Percentiles rank a stretch among this genome's conserved stretches.
Conservation (phyloP, 1,140 invertebrate species). For the Heterodera carotae region DNA sequence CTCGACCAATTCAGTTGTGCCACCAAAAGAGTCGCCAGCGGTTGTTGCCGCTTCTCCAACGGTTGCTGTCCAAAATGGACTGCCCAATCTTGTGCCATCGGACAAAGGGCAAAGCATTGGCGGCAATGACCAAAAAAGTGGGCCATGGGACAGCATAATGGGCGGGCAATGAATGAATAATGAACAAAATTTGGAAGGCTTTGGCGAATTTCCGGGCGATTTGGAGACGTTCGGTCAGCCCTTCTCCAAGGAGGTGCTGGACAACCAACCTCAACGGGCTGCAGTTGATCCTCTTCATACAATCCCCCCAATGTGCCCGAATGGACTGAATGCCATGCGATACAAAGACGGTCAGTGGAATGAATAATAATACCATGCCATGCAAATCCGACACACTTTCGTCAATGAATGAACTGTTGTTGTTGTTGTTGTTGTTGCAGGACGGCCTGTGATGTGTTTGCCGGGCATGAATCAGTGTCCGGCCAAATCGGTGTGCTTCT, state of each 20-base stretch:
- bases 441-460: constrained; percentile 62
- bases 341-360: constrained; percentile 41
- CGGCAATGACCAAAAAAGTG: constrained; percentile 18
- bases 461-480: constrained; percentile 64
- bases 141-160: neutral
- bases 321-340: constrained; percentile 54
- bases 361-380: no score
- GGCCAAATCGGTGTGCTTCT: constrained; percentile 62
- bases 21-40: neutral
- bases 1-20: neutral
- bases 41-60: neutral
- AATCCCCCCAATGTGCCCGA: constrained; percentile 44
- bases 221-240: neutral
- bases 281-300: neutral
- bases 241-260: neutral
- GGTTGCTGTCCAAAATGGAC: neutral
- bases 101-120: neutral
- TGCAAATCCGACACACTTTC: no score
- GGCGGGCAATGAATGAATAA: no score
- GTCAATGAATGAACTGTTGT: no score
- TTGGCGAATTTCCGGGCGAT: neutral
- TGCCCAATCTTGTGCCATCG: neutral
- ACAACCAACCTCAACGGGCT: neutral
- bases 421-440: constrained; percentile 23
- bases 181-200: neutral